Percentiles rank a stretch among this genome's conserved stretches.
Conservation (phyloP, 2,113 vertebrate species). For the Mormoops blainvillei region DNA sequence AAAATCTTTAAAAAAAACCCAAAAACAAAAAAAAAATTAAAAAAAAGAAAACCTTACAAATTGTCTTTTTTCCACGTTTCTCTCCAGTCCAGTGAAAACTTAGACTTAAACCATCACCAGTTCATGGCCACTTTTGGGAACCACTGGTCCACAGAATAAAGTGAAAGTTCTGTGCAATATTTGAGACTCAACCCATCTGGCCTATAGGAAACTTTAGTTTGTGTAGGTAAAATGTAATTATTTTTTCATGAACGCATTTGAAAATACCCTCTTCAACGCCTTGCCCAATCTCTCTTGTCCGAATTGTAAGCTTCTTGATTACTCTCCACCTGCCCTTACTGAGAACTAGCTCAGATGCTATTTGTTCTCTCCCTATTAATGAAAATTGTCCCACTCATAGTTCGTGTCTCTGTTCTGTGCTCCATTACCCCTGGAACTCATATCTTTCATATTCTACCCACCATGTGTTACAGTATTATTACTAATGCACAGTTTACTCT, state of each 20-base stretch:
- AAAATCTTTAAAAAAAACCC: no score
- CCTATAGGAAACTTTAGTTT: neutral
- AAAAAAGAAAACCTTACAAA: neutral
- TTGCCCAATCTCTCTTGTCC: neutral
- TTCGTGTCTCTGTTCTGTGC: neutral
- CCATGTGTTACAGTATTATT: neutral
- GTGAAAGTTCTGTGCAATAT: neutral
- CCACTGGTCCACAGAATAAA: neutral
- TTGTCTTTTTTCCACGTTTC: neutral
- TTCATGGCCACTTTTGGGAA: neutral
- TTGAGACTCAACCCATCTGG: neutral
- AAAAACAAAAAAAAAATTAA: no score
- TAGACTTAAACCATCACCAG: neutral
- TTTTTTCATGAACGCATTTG: neutral
- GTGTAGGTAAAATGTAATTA: neutral
- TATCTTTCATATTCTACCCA: neutral
- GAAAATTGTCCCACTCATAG: neutral
- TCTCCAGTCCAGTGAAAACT: neutral
- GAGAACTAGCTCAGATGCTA: neutral
- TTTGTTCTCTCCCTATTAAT: neutral
- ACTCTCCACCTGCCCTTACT: neutral
- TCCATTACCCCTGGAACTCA: neutral
- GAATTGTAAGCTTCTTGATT: neutral
- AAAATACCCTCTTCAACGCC: neutral
- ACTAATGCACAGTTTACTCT: neutral